Conservation (phyloP, 2,888 invertebrate genomes). For the Catotricha subobsoleta region DNA sequence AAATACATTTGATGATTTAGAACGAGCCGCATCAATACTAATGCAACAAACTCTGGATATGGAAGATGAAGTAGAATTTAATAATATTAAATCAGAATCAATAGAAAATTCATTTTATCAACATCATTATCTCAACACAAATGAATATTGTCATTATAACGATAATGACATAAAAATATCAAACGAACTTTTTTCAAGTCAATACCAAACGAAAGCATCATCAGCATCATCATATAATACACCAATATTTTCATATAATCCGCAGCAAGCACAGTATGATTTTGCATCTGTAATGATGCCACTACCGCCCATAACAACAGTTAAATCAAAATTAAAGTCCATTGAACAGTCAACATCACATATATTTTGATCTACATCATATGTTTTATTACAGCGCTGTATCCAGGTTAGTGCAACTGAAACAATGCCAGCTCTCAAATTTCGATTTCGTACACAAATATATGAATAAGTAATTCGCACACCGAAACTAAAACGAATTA, state of each 20-base stretch:
- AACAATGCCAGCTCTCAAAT: no score
- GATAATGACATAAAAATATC: background rate
- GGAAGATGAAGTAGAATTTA: slow-evolving; percentile 18
- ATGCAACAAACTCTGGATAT: slow-evolving; percentile 29
- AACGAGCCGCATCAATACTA: slow-evolving; percentile 5
- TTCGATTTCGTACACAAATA: no score
- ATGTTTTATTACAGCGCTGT: slow-evolving; percentile 2
- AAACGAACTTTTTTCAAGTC: background rate
- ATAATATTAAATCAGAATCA: background rate
- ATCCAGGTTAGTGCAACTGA: no score
- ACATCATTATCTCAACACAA: no score
- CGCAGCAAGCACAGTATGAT: slow-evolving; percentile 1
- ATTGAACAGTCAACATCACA: background rate
- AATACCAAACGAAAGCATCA: background rate
- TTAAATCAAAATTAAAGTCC: slow-evolving; percentile 1
- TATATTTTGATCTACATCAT: background rate
- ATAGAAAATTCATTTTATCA: background rate
- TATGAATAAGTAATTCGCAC: no score
- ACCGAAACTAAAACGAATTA: no score
- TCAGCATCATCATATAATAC: background rate
- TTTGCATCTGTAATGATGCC: slow-evolving; percentile 2
- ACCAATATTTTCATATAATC: slow-evolving; percentile 1
- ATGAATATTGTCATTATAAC: background rate
- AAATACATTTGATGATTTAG: slow-evolving; percentile 6
- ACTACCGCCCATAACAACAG: slow-evolving; percentile 5